phyloP scores from a whole-genome alignment of 2,797 vertebrate species.

The Aphelocoma californica region DNA sequence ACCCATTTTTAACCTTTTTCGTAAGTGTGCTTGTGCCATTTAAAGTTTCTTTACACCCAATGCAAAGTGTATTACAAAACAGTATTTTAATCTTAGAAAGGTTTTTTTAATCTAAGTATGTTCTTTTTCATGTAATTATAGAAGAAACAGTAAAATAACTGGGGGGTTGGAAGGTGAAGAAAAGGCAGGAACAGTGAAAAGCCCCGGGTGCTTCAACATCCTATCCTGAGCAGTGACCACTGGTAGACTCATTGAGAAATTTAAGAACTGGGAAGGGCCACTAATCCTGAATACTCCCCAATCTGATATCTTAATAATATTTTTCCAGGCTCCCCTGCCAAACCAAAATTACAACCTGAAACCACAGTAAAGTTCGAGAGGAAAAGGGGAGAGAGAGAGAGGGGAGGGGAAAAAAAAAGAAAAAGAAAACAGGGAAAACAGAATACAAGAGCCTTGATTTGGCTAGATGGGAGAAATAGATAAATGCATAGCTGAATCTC shows the following conservation, averaged over 20 bases:
- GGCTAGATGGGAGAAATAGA: neutral
- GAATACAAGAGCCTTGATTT: neutral
- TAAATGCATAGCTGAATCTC: neutral
- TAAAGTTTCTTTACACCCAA: neutral
- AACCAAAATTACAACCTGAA: neutral
- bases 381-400: neutral
- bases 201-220: neutral
- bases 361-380: neutral
- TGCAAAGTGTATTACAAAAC: neutral
- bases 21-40: neutral
- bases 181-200: neutral
- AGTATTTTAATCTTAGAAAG: neutral
- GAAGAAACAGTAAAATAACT: neutral
- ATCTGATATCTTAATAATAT: no score
- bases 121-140: neutral
- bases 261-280: neutral
- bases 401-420: accelerated
- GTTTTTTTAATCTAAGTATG: neutral
- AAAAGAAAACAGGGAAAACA: neutral
- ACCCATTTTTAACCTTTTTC: neutral
- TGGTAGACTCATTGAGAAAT: neutral
- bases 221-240: neutral
- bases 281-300: neutral
- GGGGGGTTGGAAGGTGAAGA: neutral
- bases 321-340: neutral